Base-by-base conservation (phyloP, 2,888 invertebrate species). In the Campoplex capitator region DNA sequence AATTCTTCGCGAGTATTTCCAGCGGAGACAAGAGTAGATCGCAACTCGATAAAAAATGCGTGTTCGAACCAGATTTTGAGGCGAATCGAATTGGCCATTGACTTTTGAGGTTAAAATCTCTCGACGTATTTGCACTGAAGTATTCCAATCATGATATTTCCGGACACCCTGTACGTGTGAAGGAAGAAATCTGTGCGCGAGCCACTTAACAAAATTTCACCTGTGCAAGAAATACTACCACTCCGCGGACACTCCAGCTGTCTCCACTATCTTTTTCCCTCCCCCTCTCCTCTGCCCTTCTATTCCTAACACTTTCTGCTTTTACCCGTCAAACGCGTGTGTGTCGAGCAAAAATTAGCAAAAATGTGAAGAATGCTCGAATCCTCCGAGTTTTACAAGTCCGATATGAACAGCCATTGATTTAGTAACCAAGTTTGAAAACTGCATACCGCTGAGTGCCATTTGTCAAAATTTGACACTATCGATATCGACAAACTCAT, bases 151-250 rank as follows among this genome's bases (percentile, higher is more conserved):
- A 51, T 62, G 62, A 32, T 13, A 23, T 13, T 62, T 62, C 16
- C 28, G 32, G 16, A 62, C 62, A 62, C 62, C 16, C 62, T 62
- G 62, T 71, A 48, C 3, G 28, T 48, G 71, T 51, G 18, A 35
- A 35, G 51, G 23, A 54, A 23, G 32, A 38, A 23, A 62, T 42
- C 42, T n/a, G 76, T 45, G 45, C 65, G 70, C 48, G n/a, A 58
- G 80, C 77, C 68, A 56, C 73, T 87, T 73, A 67, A 84, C 77
- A 79, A 82, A 84, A 77, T 82, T 89, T 88, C 86, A 88, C 88
- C 87, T 84, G 87, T 84, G 85, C 13, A 28, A 48, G 67, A 74
- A 88, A 84, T 58, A 23, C 75, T 38, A 38, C 73, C 42, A 45
- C 80, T 73, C 62, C 18, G 56, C 70, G 54, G 38, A 16, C 71